phyloP scores from a whole-genome alignment of 2,797 vertebrate genomes.

The Myripristis murdjan region DNA sequence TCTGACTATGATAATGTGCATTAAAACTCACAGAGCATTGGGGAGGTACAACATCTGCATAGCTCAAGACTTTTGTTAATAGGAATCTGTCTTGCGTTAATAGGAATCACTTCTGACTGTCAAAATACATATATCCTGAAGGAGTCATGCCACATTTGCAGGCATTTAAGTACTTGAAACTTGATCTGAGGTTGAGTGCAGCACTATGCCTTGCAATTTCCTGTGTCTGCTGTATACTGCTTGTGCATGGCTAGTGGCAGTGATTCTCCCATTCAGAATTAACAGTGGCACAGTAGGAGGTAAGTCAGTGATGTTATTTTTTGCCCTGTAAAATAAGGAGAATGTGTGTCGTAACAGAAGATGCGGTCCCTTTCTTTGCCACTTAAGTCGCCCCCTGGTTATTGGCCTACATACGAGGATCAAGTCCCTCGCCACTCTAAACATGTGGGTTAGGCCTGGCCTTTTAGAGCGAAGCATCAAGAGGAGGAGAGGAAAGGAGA shows the following conservation, averaged over 20 bases:
- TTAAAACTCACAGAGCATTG: too few species aligned
- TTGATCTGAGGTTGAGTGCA: too few species aligned
- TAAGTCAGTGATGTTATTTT: not conserved
- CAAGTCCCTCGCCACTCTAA: conserved; percentile 17
- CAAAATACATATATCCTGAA: not conserved
- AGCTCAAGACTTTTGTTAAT: conserved; percentile 3
- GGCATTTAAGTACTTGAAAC: too few species aligned
- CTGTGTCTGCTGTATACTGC: not conserved
- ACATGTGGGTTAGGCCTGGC: conserved; percentile 14
- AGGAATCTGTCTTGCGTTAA: conserved; percentile 6
- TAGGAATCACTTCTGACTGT: conserved; percentile 4
- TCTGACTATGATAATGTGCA: conserved; percentile 34
- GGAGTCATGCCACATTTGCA: too few species aligned
- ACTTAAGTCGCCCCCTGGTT: conserved; percentile 6
- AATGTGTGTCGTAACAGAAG: not conserved
- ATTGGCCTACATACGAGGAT: conserved; percentile 8
- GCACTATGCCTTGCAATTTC: too few species aligned
- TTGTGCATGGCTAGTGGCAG: too few species aligned
- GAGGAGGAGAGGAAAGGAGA: not conserved
- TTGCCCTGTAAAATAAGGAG: not conserved
- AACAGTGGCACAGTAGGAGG: not conserved
- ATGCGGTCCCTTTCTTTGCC: not conserved
- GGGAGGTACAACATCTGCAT: too few species aligned
- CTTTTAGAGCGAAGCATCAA: conserved; percentile 13
- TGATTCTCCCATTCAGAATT: too few species aligned